A percentile compares a stretch with the other conserved stretches of the same genome.
Conservation (phyloP, 2,888 invertebrate genomes). For the Doris montereyensis region DNA sequence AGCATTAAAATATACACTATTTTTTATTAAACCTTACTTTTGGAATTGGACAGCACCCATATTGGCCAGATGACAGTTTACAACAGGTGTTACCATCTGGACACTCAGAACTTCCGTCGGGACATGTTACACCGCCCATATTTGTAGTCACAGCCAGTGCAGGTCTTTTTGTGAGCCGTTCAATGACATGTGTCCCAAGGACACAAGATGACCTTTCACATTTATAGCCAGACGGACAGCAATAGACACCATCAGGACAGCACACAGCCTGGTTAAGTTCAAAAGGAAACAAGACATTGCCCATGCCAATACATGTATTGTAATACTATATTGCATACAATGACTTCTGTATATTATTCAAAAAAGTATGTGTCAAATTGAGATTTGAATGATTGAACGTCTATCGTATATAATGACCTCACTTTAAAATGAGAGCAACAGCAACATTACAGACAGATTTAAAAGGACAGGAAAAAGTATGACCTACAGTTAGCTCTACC, state of each 20-base stretch:
- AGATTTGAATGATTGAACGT: too few relatives aligned
- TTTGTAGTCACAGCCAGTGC: constrained; percentile 1
- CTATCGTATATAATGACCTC: too few relatives aligned
- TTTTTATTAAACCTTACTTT: constrained; percentile 51
- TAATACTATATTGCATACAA: too few relatives aligned
- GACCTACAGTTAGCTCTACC: too few relatives aligned
- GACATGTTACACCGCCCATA: constrained; percentile 45
- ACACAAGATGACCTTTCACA: constrained; percentile 59
- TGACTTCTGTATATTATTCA: too few relatives aligned
- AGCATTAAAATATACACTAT: too few relatives aligned
- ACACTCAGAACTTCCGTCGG: constrained; percentile 47
- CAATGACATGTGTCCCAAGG: constrained; percentile 16
- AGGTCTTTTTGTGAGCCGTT: constrained; percentile 28
- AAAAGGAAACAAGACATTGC: too few relatives aligned
- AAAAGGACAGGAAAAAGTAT: too few relatives aligned
- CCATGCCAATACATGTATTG: too few relatives aligned
- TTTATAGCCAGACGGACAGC: constrained; percentile 62
- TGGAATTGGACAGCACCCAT: constrained; percentile 68
- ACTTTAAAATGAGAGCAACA: too few relatives aligned
- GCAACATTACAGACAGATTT: too few relatives aligned
- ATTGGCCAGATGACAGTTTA: constrained; percentile 51
- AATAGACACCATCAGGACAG: constrained; percentile 65
- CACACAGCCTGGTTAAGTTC: constrained; percentile 59
- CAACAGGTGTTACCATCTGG: constrained; percentile 61
- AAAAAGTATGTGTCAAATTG: too few relatives aligned